phyloP scores from a whole-genome alignment of 2,797 vertebrate genomes.

The Molossus alvarezi region DNA sequence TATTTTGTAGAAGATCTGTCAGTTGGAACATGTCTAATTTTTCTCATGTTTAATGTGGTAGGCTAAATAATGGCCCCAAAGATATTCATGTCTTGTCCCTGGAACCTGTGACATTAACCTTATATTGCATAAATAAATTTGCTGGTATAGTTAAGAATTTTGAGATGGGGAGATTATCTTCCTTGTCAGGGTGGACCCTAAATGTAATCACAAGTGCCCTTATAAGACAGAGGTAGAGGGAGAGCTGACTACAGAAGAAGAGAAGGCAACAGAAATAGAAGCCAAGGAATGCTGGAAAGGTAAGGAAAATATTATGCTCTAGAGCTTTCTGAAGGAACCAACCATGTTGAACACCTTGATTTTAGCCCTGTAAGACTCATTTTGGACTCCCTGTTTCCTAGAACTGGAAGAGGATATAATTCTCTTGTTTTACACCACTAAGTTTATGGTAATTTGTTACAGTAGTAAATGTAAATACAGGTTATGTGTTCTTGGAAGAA shows the following conservation, averaged over 20 bases:
- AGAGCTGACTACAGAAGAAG: background rate
- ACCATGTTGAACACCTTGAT: background rate
- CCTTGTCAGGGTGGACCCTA: background rate
- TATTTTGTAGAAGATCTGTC: too few relatives aligned
- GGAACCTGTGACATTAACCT: background rate
- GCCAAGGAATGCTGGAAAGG: background rate
- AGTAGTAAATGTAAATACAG: background rate
- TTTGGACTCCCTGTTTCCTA: background rate
- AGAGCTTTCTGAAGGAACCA: background rate
- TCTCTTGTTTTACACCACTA: background rate
- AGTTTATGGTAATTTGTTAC: background rate
- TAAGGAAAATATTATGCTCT: background rate
- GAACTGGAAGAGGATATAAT: background rate
- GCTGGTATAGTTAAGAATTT: background rate
- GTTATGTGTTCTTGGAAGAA: background rate
- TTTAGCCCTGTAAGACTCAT: background rate
- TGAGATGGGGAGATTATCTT: background rate
- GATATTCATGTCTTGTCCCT: background rate
- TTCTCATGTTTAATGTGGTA: background rate
- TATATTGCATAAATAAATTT: background rate
- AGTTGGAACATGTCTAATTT: background rate
- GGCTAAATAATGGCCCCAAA: background rate
- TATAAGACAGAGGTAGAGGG: background rate
- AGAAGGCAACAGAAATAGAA: conserved; percentile 1
- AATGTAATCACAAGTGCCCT: background rate